These are phyloP conservation scores for Parazoanthus darwini DNA, from an alignment of 92 coral and sea anemone genomes.

Conservation along the genomic window DNA sequence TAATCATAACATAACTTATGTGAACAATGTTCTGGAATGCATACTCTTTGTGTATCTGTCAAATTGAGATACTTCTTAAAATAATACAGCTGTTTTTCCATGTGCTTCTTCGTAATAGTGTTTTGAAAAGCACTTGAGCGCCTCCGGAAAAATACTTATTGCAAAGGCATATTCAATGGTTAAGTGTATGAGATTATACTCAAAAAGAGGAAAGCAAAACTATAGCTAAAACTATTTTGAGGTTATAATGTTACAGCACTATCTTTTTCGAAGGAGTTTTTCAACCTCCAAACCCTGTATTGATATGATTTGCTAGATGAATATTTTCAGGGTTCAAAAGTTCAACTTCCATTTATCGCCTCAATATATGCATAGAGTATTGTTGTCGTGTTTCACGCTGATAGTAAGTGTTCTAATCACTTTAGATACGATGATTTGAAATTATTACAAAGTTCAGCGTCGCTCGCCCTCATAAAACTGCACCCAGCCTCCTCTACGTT, in stretches of 20 bases:
- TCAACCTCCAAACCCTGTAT: background rate
- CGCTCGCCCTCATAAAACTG: background rate
- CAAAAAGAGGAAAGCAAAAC: background rate
- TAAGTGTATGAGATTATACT: background rate
- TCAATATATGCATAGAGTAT: background rate
- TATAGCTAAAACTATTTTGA: background rate
- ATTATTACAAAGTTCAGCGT: background rate
- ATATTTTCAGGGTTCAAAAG: background rate
- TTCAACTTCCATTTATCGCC: background rate
- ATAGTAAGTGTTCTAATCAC: background rate
- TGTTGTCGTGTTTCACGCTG: slow-evolving; percentile 1
- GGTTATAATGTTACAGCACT: background rate
- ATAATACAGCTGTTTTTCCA: background rate
- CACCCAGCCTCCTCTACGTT: background rate
- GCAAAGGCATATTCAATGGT: background rate
- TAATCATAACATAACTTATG: too few species aligned
- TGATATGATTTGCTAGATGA: background rate
- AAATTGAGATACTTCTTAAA: too few species aligned
- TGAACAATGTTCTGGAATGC: too few species aligned
- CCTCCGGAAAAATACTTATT: background rate
- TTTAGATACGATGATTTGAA: background rate
- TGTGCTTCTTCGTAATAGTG: background rate
- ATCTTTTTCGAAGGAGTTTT: background rate
- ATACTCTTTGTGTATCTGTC: too few species aligned
- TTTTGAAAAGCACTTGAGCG: background rate